These are phyloP conservation scores for Rhingia campestris DNA, from an alignment of 2,888 invertebrate genomes.

Conservation along the genomic window DNA sequence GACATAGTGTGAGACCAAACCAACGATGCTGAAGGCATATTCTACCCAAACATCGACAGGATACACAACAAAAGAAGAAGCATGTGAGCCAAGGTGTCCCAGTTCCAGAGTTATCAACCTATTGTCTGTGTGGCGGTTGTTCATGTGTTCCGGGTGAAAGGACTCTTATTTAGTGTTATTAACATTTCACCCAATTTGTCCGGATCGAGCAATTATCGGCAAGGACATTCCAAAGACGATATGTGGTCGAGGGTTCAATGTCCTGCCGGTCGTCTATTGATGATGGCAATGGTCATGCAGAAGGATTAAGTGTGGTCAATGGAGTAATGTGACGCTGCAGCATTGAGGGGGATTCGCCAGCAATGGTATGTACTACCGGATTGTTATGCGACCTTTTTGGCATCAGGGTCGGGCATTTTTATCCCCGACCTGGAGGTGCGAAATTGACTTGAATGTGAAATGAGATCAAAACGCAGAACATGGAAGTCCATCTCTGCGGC, in stretches of 20 bases:
- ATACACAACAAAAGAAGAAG: not conserved
- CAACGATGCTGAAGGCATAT: constrained; percentile 3
- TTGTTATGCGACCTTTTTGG: no score
- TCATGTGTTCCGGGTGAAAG: constrained; percentile 21
- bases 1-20: not conserved
- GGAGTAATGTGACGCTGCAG: constrained; percentile 14
- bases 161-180: constrained; percentile 49
- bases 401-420: not conserved
- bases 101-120: constrained; percentile 60
- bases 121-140: constrained; percentile 46
- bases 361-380: no score
- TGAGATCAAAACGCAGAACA: constrained; percentile 4
- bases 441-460: constrained; percentile 26
- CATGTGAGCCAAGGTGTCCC: constrained; percentile 8
- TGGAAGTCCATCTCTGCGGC: not conserved
- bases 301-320: constrained; percentile 51
- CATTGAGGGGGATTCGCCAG: not conserved
- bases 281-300: constrained; percentile 45
- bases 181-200: constrained; percentile 51
- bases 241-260: constrained; percentile 28
- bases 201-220: constrained; percentile 33
- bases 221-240: constrained; percentile 23
- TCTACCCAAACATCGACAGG: constrained; percentile 9
- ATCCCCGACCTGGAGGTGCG: not conserved
- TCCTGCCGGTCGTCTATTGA: constrained; percentile 18